These are phyloP conservation scores for Phylloscopus trochiloides DNA, from an alignment of 2,113 vertebrate species.

Conservation along the genomic window DNA sequence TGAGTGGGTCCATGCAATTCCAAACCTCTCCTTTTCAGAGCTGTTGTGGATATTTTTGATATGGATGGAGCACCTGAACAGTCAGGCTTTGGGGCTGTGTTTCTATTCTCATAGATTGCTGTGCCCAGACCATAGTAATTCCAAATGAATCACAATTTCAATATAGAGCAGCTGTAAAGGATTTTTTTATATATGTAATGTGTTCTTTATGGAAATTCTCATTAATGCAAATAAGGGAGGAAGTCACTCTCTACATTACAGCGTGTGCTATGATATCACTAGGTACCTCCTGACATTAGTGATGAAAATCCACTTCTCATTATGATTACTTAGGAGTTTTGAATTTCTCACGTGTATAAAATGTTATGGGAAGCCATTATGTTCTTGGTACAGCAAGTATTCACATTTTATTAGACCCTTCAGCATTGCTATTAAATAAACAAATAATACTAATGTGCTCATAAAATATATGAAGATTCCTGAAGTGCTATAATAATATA, in stretches of 20 bases:
- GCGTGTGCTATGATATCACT: neutral
- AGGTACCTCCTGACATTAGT: slow-evolving; percentile 39
- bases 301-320: slow-evolving; percentile 52
- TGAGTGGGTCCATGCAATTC: neutral
- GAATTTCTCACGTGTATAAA: slow-evolving; percentile 56
- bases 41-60: neutral
- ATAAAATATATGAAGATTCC: slow-evolving; percentile 47
- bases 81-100: neutral
- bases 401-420: slow-evolving; percentile 65
- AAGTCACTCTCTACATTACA: slow-evolving; percentile 30
- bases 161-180: slow-evolving; percentile 30
- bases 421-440: slow-evolving; percentile 62
- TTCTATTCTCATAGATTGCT: neutral
- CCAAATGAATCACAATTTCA: slow-evolving; percentile 24
- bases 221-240: slow-evolving; percentile 54
- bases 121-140: neutral
- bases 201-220: slow-evolving; percentile 59
- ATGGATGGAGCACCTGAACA: neutral
- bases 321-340: slow-evolving; percentile 55
- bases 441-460: slow-evolving; percentile 61
- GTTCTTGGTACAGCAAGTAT: slow-evolving; percentile 32
- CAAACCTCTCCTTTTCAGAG: neutral
- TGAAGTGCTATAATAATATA: slow-evolving; percentile 44
- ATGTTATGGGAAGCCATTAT: slow-evolving; percentile 61
- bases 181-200: slow-evolving; percentile 28